A percentile compares a stretch with the other conserved stretches of the same genome.
Evolutionary conservation across 2,797 vertebrate genomes (phyloP).

Genomic region (Peromyscus nudipes): DNA sequence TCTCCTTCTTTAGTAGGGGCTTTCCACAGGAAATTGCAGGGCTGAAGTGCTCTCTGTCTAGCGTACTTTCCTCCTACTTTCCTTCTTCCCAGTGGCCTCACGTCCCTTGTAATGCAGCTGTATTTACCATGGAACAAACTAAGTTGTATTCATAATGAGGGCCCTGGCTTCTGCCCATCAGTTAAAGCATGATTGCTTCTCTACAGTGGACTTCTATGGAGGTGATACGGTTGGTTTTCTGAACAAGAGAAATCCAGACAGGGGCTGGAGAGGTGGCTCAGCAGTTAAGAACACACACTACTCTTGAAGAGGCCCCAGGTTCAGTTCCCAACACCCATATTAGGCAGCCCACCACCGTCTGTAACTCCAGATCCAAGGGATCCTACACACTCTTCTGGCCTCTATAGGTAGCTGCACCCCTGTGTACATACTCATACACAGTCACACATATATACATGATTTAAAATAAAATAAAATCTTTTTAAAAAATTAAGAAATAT

Average conservation of each 20-base stretch:
- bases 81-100: neutral
- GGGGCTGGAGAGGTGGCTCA: neutral
- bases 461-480: constrained; percentile 3
- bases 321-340: neutral
- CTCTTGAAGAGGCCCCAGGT: neutral
- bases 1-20: constrained; percentile 75
- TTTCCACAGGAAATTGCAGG: constrained; percentile 82
- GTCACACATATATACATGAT: neutral
- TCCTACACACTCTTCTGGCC: neutral
- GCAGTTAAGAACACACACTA: neutral
- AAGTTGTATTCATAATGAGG: constrained; percentile 17
- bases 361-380: neutral
- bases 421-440: neutral
- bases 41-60: constrained; percentile 70
- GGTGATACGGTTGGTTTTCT: neutral
- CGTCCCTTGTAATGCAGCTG: constrained; percentile 42
- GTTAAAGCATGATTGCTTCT: neutral
- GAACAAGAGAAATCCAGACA: neutral
- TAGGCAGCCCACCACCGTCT: neutral
- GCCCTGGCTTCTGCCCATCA: constrained; percentile 9
- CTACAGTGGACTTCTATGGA: constrained; percentile 27
- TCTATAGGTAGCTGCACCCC: neutral
- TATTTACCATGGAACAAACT: constrained; percentile 35
- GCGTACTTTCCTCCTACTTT: constrained; percentile 75
- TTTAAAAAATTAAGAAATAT: neutral